These are phyloP conservation scores for Netelia virgata DNA, from an alignment of 2,888 invertebrate genomes.

Conservation along the genomic window DNA sequence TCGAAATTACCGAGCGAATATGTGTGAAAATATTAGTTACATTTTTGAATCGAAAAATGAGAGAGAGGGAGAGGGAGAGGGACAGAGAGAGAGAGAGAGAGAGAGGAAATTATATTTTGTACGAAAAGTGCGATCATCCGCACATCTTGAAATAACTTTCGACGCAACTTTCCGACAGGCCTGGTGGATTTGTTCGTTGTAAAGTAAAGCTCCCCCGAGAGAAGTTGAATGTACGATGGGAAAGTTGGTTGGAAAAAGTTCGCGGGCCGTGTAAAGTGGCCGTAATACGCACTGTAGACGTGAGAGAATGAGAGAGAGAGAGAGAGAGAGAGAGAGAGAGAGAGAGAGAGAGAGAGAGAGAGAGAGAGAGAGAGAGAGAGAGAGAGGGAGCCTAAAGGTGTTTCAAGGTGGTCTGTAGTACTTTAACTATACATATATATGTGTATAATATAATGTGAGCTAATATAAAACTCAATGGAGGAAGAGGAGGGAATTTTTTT, in stretches of 20 bases:
- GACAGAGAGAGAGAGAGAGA: background rate
- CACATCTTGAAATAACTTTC: slow-evolving; percentile 54
- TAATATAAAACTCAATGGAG: slow-evolving; percentile 8
- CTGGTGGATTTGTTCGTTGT: slow-evolving; percentile 50
- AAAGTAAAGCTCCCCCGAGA: slow-evolving; percentile 48
- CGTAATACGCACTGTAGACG: slow-evolving; percentile 55
- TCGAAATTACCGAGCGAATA: background rate
- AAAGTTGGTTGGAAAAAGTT: slow-evolving; percentile 58
- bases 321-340: slow-evolving; percentile 14
- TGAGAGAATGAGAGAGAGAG: slow-evolving; percentile 17
- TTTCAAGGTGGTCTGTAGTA: slow-evolving; percentile 13
- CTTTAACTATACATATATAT: background rate
- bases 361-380: slow-evolving; percentile 10
- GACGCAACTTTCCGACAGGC: slow-evolving; percentile 25
- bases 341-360: slow-evolving; percentile 14
- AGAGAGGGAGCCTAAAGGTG: slow-evolving; percentile 25
- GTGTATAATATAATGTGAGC: background rate
- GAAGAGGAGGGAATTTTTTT: slow-evolving; percentile 18
- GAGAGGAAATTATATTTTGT: background rate
- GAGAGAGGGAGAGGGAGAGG: background rate
- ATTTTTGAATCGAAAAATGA: background rate
- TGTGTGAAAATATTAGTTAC: slow-evolving; percentile 5
- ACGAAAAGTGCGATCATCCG: slow-evolving; percentile 7
- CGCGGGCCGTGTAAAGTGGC: slow-evolving; percentile 57
- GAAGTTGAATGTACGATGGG: slow-evolving; percentile 58